These are phyloP conservation scores for Struthidea cinerea DNA, from an alignment of 2,113 vertebrate species.

Conservation along the genomic window DNA sequence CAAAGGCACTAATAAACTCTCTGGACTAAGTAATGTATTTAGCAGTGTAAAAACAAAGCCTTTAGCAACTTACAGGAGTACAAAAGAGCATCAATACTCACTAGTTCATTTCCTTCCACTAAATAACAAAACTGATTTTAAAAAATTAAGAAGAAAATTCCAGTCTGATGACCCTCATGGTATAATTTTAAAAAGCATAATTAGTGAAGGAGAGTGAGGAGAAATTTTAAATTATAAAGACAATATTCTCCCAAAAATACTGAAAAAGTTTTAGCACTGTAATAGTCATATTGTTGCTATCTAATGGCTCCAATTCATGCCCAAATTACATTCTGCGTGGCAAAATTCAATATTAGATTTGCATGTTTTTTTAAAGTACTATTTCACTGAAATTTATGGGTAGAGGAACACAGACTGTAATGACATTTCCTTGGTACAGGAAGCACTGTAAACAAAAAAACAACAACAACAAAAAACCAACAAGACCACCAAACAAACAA, in stretches of 20 bases:
- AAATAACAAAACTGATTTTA: background rate
- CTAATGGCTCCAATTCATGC: background rate
- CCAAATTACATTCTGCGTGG: background rate
- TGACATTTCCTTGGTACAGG: background rate
- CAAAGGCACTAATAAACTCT: constrained; percentile 44
- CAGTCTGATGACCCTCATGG: background rate
- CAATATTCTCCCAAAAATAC: background rate
- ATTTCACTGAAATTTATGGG: background rate
- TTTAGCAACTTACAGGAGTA: background rate
- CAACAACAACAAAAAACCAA: background rate
- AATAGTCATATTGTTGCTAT: background rate
- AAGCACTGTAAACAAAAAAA: background rate
- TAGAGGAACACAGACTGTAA: background rate
- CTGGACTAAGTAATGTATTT: constrained; percentile 7
- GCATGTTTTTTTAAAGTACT: background rate
- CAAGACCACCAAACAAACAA: background rate
- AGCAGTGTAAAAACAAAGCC: constrained; percentile 23
- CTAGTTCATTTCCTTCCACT: background rate
- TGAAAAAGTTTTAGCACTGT: background rate
- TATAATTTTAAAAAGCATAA: background rate
- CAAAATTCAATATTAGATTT: background rate
- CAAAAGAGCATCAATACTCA: background rate
- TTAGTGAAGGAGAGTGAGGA: background rate
- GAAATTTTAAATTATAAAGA: background rate
- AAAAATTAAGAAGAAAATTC: background rate